phyloP scores from a whole-genome alignment of 2,888 invertebrate genomes.

The Trichopoda pennipes region DNA sequence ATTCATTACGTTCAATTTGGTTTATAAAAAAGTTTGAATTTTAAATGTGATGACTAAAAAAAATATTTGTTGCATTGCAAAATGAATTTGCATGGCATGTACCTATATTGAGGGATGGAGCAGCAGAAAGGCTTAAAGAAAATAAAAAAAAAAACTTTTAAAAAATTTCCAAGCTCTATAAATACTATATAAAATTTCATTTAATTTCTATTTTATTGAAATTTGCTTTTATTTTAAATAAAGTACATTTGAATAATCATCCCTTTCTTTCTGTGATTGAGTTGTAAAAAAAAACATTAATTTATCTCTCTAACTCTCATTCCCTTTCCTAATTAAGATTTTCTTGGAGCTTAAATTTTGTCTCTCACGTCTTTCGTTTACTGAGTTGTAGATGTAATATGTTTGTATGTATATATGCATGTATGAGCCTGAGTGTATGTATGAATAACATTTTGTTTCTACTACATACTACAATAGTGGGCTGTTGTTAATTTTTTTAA shows the following conservation, averaged over 20 bases:
- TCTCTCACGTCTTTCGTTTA: constrained; percentile 9
- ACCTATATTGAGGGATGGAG: background rate
- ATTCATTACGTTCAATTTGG: background rate
- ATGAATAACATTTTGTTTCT: constrained; percentile 24
- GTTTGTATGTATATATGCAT: background rate
- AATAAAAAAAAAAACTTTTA: background rate
- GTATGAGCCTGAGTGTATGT: background rate
- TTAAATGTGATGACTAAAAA: constrained; percentile 30
- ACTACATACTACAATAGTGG: constrained; percentile 47
- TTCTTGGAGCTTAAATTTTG: background rate
- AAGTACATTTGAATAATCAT: constrained; percentile 17
- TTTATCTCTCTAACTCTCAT: background rate
- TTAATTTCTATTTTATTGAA: background rate
- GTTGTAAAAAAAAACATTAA: constrained; percentile 4
- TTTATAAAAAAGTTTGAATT: constrained; percentile 1
- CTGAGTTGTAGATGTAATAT: background rate
- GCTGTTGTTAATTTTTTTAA: constrained; percentile 22
- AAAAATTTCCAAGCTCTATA: background rate
- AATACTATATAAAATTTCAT: background rate
- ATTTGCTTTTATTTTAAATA: background rate
- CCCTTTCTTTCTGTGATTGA: constrained; percentile 12
- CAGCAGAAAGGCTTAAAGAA: no score
- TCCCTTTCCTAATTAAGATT: background rate
- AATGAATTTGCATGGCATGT: background rate
- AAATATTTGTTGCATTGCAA: constrained; percentile 10